A percentile compares a stretch with the other conserved stretches of the same genome.
Conservation (phyloP, 2,888 invertebrate genomes). For the Sesia bembeciformis region DNA sequence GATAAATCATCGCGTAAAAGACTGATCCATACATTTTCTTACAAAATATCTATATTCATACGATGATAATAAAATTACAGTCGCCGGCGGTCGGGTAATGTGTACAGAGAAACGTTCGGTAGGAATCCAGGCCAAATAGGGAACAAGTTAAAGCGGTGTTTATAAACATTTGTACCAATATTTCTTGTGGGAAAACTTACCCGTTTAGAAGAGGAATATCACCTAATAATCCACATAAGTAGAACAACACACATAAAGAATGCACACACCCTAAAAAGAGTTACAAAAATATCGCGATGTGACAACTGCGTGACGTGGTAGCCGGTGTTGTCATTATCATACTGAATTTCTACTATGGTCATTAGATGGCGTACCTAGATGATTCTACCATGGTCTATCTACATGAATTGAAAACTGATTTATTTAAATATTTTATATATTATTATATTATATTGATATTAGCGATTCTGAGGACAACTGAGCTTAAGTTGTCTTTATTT, state of each 20-base stretch:
- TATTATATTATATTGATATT: too few species aligned
- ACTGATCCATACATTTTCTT: slow-evolving; percentile 26
- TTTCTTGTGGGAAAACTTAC: slow-evolving; percentile 31
- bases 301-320: slow-evolving; percentile 73
- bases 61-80: slow-evolving; percentile 42
- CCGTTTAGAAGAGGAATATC: slow-evolving; percentile 66
- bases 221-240: slow-evolving; percentile 74
- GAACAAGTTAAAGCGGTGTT: slow-evolving; percentile 8
- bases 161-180: background rate
- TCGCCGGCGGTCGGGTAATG: slow-evolving; percentile 46
- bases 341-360: too few species aligned
- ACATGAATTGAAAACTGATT: too few species aligned
- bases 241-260: slow-evolving; percentile 73
- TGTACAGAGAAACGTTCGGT: slow-evolving; percentile 27
- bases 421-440: too few species aligned
- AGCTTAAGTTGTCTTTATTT: too few species aligned
- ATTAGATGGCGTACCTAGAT: too few species aligned
- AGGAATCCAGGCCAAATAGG: slow-evolving; percentile 16
- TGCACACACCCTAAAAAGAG: slow-evolving; percentile 71
- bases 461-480: too few species aligned
- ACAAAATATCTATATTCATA: slow-evolving; percentile 29
- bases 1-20: slow-evolving; percentile 14
- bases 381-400: too few species aligned
- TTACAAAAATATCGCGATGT: slow-evolving; percentile 72
- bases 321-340: slow-evolving; percentile 37